These are phyloP conservation scores for Erinaceus europaeus DNA, from an alignment of 2,113 vertebrate species.

Conservation along the genomic window DNA sequence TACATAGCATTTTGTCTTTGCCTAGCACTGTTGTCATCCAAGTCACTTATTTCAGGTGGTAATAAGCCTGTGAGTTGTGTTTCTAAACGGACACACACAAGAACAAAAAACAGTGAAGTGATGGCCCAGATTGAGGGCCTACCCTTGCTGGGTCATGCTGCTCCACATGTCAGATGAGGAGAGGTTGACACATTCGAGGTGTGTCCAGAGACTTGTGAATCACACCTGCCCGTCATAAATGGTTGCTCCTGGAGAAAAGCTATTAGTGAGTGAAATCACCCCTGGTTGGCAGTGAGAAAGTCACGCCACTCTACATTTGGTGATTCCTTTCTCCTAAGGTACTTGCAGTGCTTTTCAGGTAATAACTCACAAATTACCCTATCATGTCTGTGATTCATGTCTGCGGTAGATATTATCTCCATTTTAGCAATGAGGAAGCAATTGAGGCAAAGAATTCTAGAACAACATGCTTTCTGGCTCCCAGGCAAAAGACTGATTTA, in stretches of 20 bases:
- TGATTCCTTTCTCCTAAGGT: slow-evolving; percentile 24
- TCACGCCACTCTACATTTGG: neutral
- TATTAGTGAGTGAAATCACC: neutral
- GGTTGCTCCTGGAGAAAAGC: neutral
- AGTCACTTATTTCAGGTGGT: neutral
- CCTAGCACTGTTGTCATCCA: neutral
- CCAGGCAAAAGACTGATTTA: neutral
- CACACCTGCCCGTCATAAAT: neutral
- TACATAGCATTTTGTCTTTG: slow-evolving; percentile 13
- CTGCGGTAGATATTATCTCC: neutral
- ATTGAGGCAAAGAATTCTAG: neutral
- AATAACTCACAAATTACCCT: slow-evolving; percentile 42
- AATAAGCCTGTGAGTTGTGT: neutral
- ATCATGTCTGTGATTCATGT: neutral
- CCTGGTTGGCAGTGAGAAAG: neutral
- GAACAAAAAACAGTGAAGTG: neutral
- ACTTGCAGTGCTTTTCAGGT: slow-evolving; percentile 40
- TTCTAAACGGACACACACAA: neutral
- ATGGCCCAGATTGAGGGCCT: neutral
- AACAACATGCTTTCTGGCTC: neutral
- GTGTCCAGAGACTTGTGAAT: neutral
- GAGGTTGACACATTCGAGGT: neutral
- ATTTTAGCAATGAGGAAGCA: slow-evolving; percentile 21
- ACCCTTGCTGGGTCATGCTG: neutral
- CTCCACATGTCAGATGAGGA: neutral